phyloP scores from a whole-genome alignment of 1,140 invertebrate genomes.

The Nomia melanderi region DNA sequence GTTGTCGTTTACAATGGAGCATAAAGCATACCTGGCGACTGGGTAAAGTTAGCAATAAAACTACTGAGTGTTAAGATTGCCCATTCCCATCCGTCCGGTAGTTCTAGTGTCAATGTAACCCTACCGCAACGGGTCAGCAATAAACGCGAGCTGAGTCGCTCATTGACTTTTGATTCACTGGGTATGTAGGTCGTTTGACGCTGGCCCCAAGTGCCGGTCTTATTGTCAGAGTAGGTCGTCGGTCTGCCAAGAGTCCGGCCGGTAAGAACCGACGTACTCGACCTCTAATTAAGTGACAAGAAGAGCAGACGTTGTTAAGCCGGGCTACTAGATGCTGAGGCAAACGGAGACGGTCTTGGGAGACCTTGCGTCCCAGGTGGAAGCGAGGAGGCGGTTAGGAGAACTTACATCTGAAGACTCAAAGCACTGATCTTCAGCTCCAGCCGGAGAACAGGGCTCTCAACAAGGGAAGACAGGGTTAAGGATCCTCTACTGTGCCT shows the following conservation, averaged over 20 bases:
- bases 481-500: no score
- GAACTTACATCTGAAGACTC: no score
- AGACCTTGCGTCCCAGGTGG: not conserved
- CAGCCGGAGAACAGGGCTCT: no score
- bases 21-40: no score
- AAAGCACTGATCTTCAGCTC: no score
- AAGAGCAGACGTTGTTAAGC: not conserved
- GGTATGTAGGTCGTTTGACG: conserved; percentile 60
- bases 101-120: not conserved
- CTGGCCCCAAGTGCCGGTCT: conserved; percentile 55
- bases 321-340: no score
- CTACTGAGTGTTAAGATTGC: no score
- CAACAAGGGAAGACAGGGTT: no score
- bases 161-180: conserved; percentile 66
- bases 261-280: conserved; percentile 22
- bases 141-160: conserved; percentile 28
- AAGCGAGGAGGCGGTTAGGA: no score
- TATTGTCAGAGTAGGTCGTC: conserved; percentile 60
- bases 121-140: conserved; percentile 18
- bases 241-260: conserved; percentile 19
- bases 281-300: conserved; percentile 40
- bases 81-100: not conserved
- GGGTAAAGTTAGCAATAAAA: no score
- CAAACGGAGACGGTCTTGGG: no score
- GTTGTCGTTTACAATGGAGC: no score